A percentile compares a stretch with the other conserved stretches of the same genome.
phyloP scores from a whole-genome alignment of 2,797 vertebrate genomes.

The Steatocranus sp. region DNA sequence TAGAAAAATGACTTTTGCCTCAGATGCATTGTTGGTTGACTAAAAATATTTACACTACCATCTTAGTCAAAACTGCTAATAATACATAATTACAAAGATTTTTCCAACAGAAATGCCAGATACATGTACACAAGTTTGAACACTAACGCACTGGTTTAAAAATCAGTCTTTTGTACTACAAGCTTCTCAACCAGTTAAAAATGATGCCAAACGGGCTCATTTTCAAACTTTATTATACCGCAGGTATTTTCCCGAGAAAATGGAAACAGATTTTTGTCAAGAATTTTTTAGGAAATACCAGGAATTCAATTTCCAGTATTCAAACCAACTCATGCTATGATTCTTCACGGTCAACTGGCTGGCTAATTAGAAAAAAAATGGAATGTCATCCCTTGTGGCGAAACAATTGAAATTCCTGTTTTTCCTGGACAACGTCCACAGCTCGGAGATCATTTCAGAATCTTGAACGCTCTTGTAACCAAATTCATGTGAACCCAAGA shows the following conservation, averaged over 20 bases:
- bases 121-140: neutral
- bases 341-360: neutral
- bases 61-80: neutral
- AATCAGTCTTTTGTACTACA: neutral
- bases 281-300: neutral
- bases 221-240: neutral
- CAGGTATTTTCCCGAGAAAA: neutral
- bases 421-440: neutral
- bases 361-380: neutral
- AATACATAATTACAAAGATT: neutral
- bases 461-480: neutral
- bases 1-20: neutral
- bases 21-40: neutral
- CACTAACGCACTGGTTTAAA: neutral
- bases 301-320: neutral
- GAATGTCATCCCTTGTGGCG: neutral
- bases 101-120: neutral
- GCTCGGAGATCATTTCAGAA: neutral
- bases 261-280: neutral
- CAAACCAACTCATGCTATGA: neutral
- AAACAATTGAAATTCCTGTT: neutral
- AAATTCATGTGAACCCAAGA: neutral
- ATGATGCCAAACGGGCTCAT: neutral
- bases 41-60: neutral
- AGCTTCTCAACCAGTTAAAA: neutral